Evolutionary conservation across 2,113 vertebrate genomes (phyloP), one percentile per base, ranked within the genome.

Genomic region (Apodemus speciosus): DNA sequence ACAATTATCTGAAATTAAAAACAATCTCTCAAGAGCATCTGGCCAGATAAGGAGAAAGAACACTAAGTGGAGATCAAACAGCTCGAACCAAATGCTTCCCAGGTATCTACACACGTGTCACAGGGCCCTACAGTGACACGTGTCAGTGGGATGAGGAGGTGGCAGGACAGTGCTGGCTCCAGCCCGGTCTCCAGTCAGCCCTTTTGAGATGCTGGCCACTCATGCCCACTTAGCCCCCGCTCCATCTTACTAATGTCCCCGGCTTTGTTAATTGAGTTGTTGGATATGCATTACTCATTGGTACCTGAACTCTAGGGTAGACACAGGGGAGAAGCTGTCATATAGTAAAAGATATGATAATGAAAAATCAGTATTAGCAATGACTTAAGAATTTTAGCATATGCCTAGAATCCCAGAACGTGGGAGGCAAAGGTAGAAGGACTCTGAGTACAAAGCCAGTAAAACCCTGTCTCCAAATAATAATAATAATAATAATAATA

Each of bases 21-120:
- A 95, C 35, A 87, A 94, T 68, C 92, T 97, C 56, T 93, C 60
- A 62, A 95, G 89, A 73, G 56, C n/a, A 96, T 76, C 60, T 68
- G 23, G 87, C 56, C 49, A 91, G 20, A 77, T 96, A 18, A 89
- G 46, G 30, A 95, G 64, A 94, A 92, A 58, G 40, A 77, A 30
- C 73, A 91, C 69, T 43, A 91, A 90, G 91, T 66, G 75, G 75
- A 91, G 49, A 35, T 85, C 77, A 95, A 92, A 51, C 40, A 90
- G 80, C 56, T 94, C 68, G 71, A 73, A 46, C 51, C 4, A 89
- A 92, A 88, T 30, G 66, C 43, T 89, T 75, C 46, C 20, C 6
- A 46, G n/a, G 20, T 21, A 40, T 40, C 20, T 9, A 21, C n/a
- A 71, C 2, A 9, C 21, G 15, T 6, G 6, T 1, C 69, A 21